A percentile compares a stretch with the other conserved stretches of the same genome.
Conservation (phyloP, 2,113 vertebrate species). For the Zosterops hypoxanthus region DNA sequence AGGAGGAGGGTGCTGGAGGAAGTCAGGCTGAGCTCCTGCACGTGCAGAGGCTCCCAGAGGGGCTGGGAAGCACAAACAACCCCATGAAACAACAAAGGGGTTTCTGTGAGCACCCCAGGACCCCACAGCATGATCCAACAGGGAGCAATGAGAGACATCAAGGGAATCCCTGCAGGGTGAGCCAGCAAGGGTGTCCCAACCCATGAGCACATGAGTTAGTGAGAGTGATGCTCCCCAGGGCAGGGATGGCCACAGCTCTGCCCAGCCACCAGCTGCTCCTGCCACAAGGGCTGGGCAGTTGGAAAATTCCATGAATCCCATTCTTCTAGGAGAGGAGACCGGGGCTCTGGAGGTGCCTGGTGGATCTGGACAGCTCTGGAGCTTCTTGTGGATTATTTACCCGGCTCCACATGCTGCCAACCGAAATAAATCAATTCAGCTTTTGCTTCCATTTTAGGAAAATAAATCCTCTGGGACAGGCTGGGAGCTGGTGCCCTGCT, state of each 20-base stretch:
- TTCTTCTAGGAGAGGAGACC: not conserved
- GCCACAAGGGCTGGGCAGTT: not conserved
- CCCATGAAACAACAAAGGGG: not conserved
- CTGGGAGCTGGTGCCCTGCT: not conserved
- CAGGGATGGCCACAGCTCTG: not conserved
- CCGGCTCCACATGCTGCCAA: not conserved
- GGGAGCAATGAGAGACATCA: not conserved
- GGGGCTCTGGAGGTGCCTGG: not conserved
- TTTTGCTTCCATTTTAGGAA: slow-evolving; percentile 60
- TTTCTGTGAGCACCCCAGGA: not conserved
- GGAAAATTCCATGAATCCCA: rapidly evolving
- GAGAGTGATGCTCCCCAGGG: not conserved
- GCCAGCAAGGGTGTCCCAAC: not conserved
- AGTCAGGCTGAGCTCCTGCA: not conserved
- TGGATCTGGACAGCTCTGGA: not conserved
- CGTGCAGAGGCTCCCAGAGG: rapidly evolving
- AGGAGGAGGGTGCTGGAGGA: not conserved
- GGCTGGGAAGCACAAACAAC: not conserved
- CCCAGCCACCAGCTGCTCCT: not conserved
- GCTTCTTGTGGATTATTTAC: not conserved
- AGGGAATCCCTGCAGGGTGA: rapidly evolving
- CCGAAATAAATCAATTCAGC: slow-evolving; percentile 37
- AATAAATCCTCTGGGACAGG: slow-evolving; percentile 13
- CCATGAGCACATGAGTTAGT: rapidly evolving
- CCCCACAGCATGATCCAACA: rapidly evolving